These are phyloP conservation scores for Polyodon spathula DNA, from an alignment of 2,113 vertebrate genomes.

Conservation along the genomic window DNA sequence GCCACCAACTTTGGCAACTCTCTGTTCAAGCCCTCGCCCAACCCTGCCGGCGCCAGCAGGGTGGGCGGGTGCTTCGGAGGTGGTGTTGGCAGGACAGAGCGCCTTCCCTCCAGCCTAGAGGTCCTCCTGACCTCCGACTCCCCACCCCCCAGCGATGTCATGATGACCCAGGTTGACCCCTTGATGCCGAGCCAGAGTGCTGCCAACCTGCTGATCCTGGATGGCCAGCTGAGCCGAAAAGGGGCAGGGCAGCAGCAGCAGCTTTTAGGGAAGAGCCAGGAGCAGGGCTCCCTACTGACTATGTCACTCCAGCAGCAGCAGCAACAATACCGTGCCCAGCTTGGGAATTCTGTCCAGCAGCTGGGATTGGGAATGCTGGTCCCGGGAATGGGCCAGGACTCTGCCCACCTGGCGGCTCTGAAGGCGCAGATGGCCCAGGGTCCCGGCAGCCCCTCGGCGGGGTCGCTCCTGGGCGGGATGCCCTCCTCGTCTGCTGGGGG, in stretches of 20 bases:
- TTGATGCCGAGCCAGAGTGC: slow-evolving; percentile 70
- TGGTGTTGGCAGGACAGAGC: slow-evolving; percentile 32
- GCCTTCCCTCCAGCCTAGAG: slow-evolving; percentile 72
- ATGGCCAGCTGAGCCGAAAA: slow-evolving; percentile 53
- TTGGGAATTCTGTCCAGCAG: slow-evolving; percentile 27
- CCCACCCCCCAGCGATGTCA: slow-evolving; percentile 76
- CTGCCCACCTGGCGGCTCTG: slow-evolving; percentile 52
- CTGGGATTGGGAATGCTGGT: slow-evolving; percentile 50
- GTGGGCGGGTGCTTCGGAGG: slow-evolving; percentile 36
- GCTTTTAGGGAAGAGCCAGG: slow-evolving; percentile 64
- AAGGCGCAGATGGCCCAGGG: slow-evolving; percentile 54
- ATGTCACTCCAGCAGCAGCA: slow-evolving; percentile 20
- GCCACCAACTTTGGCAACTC: slow-evolving; percentile 69
- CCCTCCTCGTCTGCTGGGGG: slow-evolving; percentile 19
- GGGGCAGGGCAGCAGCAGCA: slow-evolving; percentile 52
- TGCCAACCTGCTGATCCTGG: slow-evolving; percentile 62
- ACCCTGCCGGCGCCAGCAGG: slow-evolving; percentile 31
- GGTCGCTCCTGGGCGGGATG: slow-evolving; percentile 22
- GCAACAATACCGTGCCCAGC: slow-evolving; percentile 33
- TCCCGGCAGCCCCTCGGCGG: slow-evolving; percentile 35
- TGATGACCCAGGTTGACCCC: slow-evolving; percentile 91
- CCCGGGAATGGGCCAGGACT: slow-evolving; percentile 50
- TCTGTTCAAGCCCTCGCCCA: slow-evolving; percentile 70
- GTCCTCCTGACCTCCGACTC: slow-evolving; percentile 83
- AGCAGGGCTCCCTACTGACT: slow-evolving; percentile 43